Evolutionary conservation across 2,113 vertebrate genomes (phyloP), one percentile per base, ranked within the genome.

Genomic region (Atractosteus spatula): DNA sequence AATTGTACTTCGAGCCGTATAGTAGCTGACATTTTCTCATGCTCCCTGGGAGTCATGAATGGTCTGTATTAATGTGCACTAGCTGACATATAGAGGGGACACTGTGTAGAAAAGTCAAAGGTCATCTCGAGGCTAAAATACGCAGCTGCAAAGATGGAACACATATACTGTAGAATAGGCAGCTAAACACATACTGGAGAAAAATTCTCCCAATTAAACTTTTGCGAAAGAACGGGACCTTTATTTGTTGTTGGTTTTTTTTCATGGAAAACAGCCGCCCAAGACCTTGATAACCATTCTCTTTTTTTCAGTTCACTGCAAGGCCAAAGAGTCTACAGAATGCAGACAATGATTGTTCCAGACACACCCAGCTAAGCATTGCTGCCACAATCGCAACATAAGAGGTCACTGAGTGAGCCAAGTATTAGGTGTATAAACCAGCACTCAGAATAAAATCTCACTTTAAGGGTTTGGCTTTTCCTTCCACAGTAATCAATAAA

Each of bases 21-120:
- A 81, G 84, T 84, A 87, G 83, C 82, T 62, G 62, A 55, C 0
- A 0, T 42, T 72, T 69, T 75, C 71, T 78, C 74, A 55, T 3
- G 41, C 59, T 73, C 62, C 51, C 51, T 3, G 62, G 56, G 45
- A 62, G 10, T 12, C 59, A 62, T 61, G 73, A 14, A 45, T 4
- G n/a, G 70, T 56, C 56, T 42, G n/a, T 45, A 55, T 44, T 55
- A 41, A 69, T 65, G 63, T 3, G 16, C 41, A 62, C 0, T 54
- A 66, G 70, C 67, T 17, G 0, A 66, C 41, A 68, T 66, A 61
- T 61, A 73, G 64, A 56, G 63, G 63, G 1, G 17, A 16, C n/a
- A 72, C 0, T 55, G 47, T 43, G 55, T 43, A 7, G 62, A 2
- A 43, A 79, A 69, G 3, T 0, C 44, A 44, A 61, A 66, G 62